Conservation (phyloP, 2,888 invertebrate species). For the Cotesia congregata region DNA sequence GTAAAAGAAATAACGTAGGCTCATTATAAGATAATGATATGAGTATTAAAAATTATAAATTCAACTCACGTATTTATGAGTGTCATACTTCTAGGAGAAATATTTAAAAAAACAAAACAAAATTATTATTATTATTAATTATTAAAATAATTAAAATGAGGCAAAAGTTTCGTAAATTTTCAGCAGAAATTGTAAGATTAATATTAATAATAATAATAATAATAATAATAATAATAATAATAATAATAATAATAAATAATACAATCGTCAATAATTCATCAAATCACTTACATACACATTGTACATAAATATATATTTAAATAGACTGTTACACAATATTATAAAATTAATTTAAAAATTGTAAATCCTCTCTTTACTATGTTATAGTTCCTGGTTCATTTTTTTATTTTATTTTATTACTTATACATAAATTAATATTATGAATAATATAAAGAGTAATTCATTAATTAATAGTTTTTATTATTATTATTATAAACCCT, state of each 20-base stretch:
- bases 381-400: background rate
- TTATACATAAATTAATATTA: background rate
- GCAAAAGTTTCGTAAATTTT: slow-evolving; percentile 70
- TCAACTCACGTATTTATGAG: slow-evolving; percentile 65
- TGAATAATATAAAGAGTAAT: background rate
- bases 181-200: slow-evolving; percentile 42
- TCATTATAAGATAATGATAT: slow-evolving; percentile 63
- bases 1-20: slow-evolving; percentile 61
- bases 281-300: slow-evolving; percentile 35
- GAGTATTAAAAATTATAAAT: slow-evolving; percentile 62
- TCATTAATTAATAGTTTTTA: no score
- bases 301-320: slow-evolving; percentile 1
- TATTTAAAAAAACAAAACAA: slow-evolving; percentile 45
- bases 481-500: no score
- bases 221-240: no score
- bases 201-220: slow-evolving; percentile 46
- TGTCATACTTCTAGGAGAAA: slow-evolving; percentile 70
- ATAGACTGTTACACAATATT: slow-evolving; percentile 43
- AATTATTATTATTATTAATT: slow-evolving; percentile 45
- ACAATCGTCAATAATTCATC: slow-evolving; percentile 40
- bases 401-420: background rate
- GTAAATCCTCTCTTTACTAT: background rate
- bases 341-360: slow-evolving; percentile 29
- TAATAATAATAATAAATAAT: slow-evolving; percentile 47
- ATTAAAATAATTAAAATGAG: slow-evolving; percentile 53